phyloP scores from a whole-genome alignment of 2,888 invertebrate species.

The Amorpha juglandis region DNA sequence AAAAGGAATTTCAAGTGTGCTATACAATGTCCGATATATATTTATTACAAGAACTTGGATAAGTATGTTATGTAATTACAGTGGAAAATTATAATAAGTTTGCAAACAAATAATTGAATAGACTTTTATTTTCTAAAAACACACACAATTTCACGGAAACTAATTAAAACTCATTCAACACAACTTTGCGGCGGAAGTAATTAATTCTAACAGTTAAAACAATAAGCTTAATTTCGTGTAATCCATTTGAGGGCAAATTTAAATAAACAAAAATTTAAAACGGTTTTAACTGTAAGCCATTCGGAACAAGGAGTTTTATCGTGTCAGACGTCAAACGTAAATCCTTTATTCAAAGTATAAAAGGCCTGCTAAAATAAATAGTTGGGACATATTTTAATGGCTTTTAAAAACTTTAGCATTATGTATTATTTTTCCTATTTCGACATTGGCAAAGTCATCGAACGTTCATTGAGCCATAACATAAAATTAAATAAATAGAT shows the following conservation, averaged over 20 bases:
- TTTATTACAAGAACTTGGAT: no score
- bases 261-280: constrained; percentile 24
- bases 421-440: no score
- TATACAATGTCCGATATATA: no score
- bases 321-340: constrained; percentile 27
- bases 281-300: constrained; percentile 15
- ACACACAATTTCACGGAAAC: neutral
- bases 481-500: no score
- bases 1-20: no score
- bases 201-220: constrained; percentile 38
- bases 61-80: no score
- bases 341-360: no score
- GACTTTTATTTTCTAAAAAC: neutral
- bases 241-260: constrained; percentile 29
- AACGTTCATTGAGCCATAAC: no score
- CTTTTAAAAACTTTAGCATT: no score
- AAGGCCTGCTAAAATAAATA: constrained; percentile 32
- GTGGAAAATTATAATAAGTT: no score
- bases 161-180: constrained; percentile 17
- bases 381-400: no score
- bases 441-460: no score
- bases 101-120: neutral
- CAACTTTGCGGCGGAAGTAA: constrained; percentile 36
- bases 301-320: constrained; percentile 26
- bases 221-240: constrained; percentile 36